Percentiles rank a stretch among this genome's conserved stretches.
Evolutionary conservation across 2,113 vertebrate species (phyloP).

Genomic region (Cyanoliseus patagonus): DNA sequence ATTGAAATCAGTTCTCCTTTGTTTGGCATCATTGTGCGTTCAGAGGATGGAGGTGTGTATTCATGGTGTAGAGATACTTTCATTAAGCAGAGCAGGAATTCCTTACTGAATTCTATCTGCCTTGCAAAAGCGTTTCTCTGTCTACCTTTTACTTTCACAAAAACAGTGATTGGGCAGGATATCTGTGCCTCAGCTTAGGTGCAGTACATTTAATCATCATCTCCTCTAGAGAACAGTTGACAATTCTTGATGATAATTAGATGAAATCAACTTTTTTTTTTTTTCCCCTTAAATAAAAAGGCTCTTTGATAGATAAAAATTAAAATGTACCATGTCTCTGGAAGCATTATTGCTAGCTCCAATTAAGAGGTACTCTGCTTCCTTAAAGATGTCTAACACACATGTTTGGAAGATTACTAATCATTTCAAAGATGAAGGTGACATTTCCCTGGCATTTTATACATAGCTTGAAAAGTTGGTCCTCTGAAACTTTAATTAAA

Average conservation of each 20-base stretch:
- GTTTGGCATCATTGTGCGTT: background rate
- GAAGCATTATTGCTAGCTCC: background rate
- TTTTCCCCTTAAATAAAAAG: background rate
- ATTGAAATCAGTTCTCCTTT: background rate
- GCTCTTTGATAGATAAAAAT: background rate
- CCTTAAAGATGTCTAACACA: background rate
- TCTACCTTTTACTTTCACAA: background rate
- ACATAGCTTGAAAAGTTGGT: background rate
- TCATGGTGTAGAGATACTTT: background rate
- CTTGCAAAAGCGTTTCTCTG: background rate
- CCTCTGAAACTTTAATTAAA: constrained; percentile 12
- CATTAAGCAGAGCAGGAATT: background rate
- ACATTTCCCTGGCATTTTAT: constrained; percentile 23
- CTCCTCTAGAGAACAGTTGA: background rate
- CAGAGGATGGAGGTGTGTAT: background rate
- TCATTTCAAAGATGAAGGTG: constrained; percentile 8
- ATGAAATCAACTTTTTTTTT: background rate
- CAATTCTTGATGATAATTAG: background rate
- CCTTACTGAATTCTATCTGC: background rate
- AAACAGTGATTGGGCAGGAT: background rate
- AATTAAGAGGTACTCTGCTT: background rate
- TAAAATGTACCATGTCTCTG: background rate
- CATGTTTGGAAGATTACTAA: background rate
- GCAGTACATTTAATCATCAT: background rate
- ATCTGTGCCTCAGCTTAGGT: background rate